Conservation (phyloP, 2,113 vertebrate genomes). For the Pelobates fuscus region DNA sequence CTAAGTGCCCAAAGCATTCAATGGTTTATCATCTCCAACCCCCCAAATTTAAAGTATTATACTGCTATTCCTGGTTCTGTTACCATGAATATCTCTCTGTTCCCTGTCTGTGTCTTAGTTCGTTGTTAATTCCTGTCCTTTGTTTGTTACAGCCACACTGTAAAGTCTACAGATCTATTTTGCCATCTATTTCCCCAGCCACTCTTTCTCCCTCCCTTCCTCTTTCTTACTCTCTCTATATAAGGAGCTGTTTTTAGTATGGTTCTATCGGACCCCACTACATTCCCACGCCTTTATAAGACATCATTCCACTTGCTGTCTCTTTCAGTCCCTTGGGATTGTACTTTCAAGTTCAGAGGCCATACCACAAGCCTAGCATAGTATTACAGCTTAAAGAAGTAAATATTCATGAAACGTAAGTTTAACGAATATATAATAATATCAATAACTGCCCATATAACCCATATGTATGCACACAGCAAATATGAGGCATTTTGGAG, state of each 20-base stretch:
- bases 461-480: too few relatives aligned
- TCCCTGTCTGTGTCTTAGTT: background rate
- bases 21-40: background rate
- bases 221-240: constrained; percentile 37
- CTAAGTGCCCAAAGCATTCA: background rate
- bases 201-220: constrained; percentile 16
- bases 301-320: constrained; percentile 22
- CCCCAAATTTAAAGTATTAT: background rate
- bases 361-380: constrained; percentile 5
- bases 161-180: constrained; percentile 50
- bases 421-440: background rate
- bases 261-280: constrained; percentile 17
- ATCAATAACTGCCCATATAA: too few relatives aligned
- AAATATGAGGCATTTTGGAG: too few relatives aligned
- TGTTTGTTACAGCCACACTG: constrained; percentile 50
- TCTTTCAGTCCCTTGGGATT: constrained; percentile 24
- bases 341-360: background rate
- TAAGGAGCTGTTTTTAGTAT: constrained; percentile 45
- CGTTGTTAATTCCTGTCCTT: background rate
- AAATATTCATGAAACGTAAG: background rate
- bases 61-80: background rate
- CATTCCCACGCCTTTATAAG: constrained; percentile 47
- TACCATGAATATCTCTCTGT: background rate
- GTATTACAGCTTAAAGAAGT: constrained; percentile 10
- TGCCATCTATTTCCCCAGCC: constrained; percentile 16